Conservation (phyloP, 2,113 vertebrate genomes). For the Serinus canaria region DNA sequence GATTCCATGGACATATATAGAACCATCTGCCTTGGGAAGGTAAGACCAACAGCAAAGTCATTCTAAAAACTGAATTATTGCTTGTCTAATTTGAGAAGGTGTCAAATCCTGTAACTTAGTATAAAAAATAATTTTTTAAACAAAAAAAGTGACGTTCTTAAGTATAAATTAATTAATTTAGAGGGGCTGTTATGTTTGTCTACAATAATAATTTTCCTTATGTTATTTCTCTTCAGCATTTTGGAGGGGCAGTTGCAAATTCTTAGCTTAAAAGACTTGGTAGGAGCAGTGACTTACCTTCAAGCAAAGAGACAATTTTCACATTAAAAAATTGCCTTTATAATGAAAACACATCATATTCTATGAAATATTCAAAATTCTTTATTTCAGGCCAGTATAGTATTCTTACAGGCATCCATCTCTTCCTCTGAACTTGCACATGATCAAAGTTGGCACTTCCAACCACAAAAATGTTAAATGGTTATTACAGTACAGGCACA, state of each 20-base stretch:
- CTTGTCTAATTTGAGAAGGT: not conserved
- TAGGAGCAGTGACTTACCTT: not conserved
- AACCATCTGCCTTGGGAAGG: not conserved
- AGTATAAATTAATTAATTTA: not conserved
- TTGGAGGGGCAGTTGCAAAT: not conserved
- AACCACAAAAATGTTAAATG: not conserved
- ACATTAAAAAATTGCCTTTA: not conserved
- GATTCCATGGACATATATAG: not conserved
- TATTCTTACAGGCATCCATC: not conserved
- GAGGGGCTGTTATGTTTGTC: not conserved
- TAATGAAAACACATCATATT: not conserved
- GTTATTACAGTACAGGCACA: not conserved
- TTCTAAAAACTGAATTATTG: not conserved
- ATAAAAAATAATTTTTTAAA: not conserved
- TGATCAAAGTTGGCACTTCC: not conserved
- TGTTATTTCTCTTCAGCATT: not conserved
- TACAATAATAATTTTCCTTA: not conserved
- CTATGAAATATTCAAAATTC: not conserved
- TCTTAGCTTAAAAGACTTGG: not conserved
- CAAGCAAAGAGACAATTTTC: not conserved
- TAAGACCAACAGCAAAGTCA: not conserved
- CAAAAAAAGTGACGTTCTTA: not conserved
- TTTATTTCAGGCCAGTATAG: constrained; percentile 23
- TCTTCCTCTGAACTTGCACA: not conserved
- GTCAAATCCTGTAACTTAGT: not conserved